Conservation (phyloP, 2,888 invertebrate genomes). For the Arge pagana region DNA sequence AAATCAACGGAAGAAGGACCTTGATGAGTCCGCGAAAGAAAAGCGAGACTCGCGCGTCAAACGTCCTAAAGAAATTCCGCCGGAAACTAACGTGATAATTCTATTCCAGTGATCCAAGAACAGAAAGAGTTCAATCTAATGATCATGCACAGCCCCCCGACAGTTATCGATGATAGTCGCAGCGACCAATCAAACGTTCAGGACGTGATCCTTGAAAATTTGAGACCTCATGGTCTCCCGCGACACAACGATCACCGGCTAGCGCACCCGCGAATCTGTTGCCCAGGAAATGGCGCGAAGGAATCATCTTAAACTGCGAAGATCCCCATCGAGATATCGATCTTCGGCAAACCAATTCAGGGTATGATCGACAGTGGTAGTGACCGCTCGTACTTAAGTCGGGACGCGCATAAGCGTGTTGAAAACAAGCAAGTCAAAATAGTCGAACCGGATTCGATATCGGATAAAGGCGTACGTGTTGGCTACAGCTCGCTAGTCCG, state of each 20-base stretch:
- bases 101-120: too few relatives aligned
- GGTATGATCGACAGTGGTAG: constrained; percentile 17
- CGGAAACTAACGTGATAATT: neutral
- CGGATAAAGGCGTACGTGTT: constrained; percentile 5
- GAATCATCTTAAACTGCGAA: constrained; percentile 17
- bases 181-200: too few relatives aligned
- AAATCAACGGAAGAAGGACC: too few relatives aligned
- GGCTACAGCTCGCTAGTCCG: constrained; percentile 6
- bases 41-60: too few relatives aligned
- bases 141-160: neutral
- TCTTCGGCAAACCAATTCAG: constrained; percentile 21
- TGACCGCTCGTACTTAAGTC: constrained; percentile 12
- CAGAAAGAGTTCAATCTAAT: too few relatives aligned
- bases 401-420: constrained; percentile 10
- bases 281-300: neutral
- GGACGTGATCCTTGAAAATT: neutral
- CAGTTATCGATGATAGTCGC: too few relatives aligned
- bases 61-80: too few relatives aligned
- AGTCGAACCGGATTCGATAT: constrained; percentile 1
- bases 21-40: too few relatives aligned
- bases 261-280: constrained; percentile 5
- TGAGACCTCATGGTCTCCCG: constrained; percentile 14
- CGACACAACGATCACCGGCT: neutral
- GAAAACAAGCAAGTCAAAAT: constrained; percentile 11
- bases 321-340: constrained; percentile 22